Percentiles rank a stretch among this genome's conserved stretches.
Evolutionary conservation across 2,113 vertebrate genomes (phyloP).

Genomic region (Heterotilapia buettikoferi): DNA sequence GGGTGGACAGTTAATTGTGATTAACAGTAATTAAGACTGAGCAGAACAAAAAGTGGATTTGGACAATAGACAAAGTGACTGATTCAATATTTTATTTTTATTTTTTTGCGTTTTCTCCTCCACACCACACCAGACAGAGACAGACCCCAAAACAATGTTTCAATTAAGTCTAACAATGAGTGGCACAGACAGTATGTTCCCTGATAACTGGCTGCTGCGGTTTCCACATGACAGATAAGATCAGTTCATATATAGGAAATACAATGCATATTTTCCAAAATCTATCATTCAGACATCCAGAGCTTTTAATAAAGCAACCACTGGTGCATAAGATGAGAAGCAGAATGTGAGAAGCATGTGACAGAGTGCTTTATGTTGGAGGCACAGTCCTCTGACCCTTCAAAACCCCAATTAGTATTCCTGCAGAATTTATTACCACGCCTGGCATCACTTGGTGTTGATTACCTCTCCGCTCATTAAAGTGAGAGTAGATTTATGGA

Average conservation of each 20-base stretch:
- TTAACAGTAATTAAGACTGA: conserved; percentile 61
- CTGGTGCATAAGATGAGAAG: not conserved
- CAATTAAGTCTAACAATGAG: conserved; percentile 4
- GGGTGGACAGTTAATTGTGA: conserved; percentile 53
- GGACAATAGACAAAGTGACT: conserved; percentile 8
- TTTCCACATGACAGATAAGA: not conserved
- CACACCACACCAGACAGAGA: not conserved
- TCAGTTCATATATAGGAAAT: not conserved
- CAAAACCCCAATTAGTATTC: conserved; percentile 53
- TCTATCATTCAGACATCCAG: not conserved
- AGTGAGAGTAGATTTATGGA: conserved; percentile 36
- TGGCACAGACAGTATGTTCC: not conserved
- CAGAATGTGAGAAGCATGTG: conserved; percentile 8
- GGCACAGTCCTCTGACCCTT: conserved; percentile 42
- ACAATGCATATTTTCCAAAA: not conserved
- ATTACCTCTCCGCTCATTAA: conserved; percentile 56
- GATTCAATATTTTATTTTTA: not conserved
- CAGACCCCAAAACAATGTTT: conserved; percentile 2
- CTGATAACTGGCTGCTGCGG: not conserved
- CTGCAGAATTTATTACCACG: conserved; percentile 40
- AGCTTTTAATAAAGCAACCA: not conserved
- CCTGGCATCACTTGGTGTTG: conserved; percentile 50
- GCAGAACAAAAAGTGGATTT: conserved; percentile 40
- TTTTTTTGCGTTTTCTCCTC: not conserved
- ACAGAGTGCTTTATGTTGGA: conserved; percentile 38